Evolutionary conservation across 2,888 invertebrate genomes (phyloP).

Genomic region (Cotesia congregata): DNA sequence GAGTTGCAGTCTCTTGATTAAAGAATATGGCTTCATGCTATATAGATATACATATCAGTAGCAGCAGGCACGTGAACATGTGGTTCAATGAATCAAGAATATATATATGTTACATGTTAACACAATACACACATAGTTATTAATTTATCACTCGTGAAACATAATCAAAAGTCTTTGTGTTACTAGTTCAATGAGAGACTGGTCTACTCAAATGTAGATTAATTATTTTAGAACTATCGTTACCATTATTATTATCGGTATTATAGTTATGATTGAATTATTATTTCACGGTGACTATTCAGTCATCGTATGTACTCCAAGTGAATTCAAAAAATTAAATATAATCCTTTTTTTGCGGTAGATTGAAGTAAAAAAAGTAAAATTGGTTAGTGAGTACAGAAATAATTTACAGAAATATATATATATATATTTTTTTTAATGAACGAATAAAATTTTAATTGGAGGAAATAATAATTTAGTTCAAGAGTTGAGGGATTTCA

Average conservation of each 20-base stretch:
- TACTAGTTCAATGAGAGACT: neutral
- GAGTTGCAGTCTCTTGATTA: neutral
- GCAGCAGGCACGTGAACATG: conserved; percentile 6
- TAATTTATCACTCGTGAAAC: conserved; percentile 39
- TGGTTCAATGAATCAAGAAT: conserved; percentile 4
- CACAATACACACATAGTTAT: conserved; percentile 50
- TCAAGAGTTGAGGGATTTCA: conserved; percentile 22
- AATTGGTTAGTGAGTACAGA: neutral
- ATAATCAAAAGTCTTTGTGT: neutral
- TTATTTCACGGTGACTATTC: neutral
- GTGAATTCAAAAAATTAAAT: neutral
- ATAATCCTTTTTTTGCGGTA: neutral
- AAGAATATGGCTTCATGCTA: neutral
- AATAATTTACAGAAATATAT: neutral
- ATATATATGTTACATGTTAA: conserved; percentile 42
- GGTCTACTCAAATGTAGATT: conserved; percentile 3
- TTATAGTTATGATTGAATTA: neutral
- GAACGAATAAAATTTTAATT: neutral
- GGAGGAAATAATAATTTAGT: neutral
- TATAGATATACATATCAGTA: neutral
- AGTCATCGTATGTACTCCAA: neutral
- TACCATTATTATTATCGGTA: neutral
- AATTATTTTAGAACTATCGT: neutral
- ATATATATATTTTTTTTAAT: neutral
- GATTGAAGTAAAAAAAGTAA: neutral